Percentiles rank a stretch among this genome's conserved stretches.
phyloP scores from a whole-genome alignment of 2,888 invertebrate species.

The Drosophila anceps region DNA sequence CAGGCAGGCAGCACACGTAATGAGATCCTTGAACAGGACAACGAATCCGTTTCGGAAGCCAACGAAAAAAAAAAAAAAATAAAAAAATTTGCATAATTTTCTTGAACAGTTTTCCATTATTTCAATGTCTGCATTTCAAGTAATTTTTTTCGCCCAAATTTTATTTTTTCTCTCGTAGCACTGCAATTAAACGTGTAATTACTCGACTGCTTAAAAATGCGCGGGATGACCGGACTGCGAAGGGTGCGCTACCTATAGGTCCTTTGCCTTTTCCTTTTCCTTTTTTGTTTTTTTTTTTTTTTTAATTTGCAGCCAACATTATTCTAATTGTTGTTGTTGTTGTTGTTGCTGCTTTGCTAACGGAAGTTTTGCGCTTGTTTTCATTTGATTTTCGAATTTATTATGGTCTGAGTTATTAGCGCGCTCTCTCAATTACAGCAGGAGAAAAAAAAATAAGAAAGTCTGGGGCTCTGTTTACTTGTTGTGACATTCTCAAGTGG shows the following conservation, averaged over 20 bases:
- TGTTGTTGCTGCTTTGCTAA: slow-evolving; percentile 42
- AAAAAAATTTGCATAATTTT: slow-evolving; percentile 82
- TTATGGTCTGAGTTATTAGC: slow-evolving; percentile 76
- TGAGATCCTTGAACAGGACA: slow-evolving; percentile 50
- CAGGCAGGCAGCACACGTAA: slow-evolving; percentile 68
- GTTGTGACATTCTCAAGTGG: slow-evolving; percentile 70
- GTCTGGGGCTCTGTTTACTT: slow-evolving; percentile 55
- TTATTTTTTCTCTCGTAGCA: slow-evolving; percentile 36
- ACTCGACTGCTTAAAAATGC: slow-evolving; percentile 77
- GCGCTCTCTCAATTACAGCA: slow-evolving; percentile 48
- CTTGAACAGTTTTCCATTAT: slow-evolving; percentile 71
- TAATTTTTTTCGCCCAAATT: slow-evolving; percentile 43
- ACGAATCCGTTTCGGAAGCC: slow-evolving; percentile 45
- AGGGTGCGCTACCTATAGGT: slow-evolving; percentile 23
- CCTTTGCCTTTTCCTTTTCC: slow-evolving; percentile 20
- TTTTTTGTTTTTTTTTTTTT: slow-evolving; percentile 54
- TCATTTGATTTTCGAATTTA: slow-evolving; percentile 79
- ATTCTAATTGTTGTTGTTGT: slow-evolving; percentile 22
- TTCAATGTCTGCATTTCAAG: slow-evolving; percentile 76
- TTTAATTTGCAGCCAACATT: slow-evolving; percentile 48
- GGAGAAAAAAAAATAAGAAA: slow-evolving; percentile 3
- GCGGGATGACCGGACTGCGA: slow-evolving; percentile 30
- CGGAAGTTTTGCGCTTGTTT: slow-evolving; percentile 74
- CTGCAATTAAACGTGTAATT: slow-evolving; percentile 85
- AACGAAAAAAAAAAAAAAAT: slow-evolving; percentile 7